These are phyloP conservation scores for Lasioglossum calceatum DNA, from an alignment of 2,888 invertebrate species.

Conservation along the genomic window DNA sequence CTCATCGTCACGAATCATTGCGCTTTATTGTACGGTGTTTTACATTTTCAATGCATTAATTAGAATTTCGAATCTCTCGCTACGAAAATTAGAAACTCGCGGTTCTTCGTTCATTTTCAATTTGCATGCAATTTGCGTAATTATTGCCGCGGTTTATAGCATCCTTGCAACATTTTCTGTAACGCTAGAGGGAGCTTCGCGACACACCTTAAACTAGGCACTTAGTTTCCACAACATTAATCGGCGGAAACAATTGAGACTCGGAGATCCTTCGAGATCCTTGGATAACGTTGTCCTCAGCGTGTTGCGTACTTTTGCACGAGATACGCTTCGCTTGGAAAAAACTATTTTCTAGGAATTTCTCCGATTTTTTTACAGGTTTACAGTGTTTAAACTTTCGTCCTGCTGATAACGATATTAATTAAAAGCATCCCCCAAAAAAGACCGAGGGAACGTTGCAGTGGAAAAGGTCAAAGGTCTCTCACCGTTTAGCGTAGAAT, in stretches of 20 bases:
- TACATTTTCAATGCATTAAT: background rate
- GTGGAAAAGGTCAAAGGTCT: background rate
- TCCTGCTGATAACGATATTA: background rate
- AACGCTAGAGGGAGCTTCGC: constrained; percentile 14
- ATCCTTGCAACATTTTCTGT: constrained; percentile 21
- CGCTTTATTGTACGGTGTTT: background rate
- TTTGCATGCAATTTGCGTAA: constrained; percentile 2
- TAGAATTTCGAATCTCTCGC: background rate
- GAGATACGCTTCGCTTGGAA: background rate
- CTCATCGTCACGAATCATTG: background rate
- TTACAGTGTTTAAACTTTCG: background rate
- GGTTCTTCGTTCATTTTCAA: background rate
- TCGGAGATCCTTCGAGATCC: constrained; percentile 37
- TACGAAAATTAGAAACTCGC: background rate
- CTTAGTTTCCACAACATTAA: constrained; percentile 72
- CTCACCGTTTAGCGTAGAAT: background rate
- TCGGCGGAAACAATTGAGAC: constrained; percentile 71
- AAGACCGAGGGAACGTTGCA: background rate
- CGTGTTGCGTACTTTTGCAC: constrained; percentile 17
- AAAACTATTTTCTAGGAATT: background rate
- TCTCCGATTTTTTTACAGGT: background rate
- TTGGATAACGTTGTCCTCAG: constrained; percentile 19
- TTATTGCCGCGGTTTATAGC: background rate
- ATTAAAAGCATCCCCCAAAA: background rate
- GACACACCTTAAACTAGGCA: constrained; percentile 69